These are phyloP conservation scores for Anodontia alba DNA, from an alignment of 2,888 invertebrate species.

Conservation along the genomic window DNA sequence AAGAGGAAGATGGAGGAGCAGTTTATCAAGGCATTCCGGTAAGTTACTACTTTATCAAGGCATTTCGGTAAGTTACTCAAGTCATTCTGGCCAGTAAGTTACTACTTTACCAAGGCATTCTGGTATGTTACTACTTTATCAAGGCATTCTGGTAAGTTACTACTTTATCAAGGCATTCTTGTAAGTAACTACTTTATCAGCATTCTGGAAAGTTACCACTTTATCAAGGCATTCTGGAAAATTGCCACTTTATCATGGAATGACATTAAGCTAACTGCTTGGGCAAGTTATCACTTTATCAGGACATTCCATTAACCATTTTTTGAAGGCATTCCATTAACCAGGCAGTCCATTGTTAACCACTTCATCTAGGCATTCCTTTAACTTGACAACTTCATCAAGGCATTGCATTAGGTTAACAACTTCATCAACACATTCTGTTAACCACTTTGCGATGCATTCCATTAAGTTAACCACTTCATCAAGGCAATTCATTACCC, in stretches of 20 bases:
- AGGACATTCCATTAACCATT: no score
- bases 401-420: no score
- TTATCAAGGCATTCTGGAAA: background rate
- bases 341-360: no score
- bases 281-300: no score
- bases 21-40: conserved; percentile 53
- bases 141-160: background rate
- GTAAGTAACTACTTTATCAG: background rate
- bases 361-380: no score
- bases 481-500: background rate
- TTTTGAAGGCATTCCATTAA: no score
- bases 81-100: background rate
- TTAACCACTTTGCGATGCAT: background rate
- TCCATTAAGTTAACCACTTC: background rate
- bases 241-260: no score
- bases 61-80: background rate
- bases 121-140: background rate
- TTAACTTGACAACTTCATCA: no score
- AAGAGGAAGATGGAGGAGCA: conserved; percentile 64
- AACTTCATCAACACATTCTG: background rate
- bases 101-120: background rate
- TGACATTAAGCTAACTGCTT: no score
- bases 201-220: background rate
- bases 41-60: background rate
- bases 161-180: background rate